Evolutionary conservation across 92 coral and sea anemone genomes (phyloP).

Genomic region (Zoanthus gigantus): DNA sequence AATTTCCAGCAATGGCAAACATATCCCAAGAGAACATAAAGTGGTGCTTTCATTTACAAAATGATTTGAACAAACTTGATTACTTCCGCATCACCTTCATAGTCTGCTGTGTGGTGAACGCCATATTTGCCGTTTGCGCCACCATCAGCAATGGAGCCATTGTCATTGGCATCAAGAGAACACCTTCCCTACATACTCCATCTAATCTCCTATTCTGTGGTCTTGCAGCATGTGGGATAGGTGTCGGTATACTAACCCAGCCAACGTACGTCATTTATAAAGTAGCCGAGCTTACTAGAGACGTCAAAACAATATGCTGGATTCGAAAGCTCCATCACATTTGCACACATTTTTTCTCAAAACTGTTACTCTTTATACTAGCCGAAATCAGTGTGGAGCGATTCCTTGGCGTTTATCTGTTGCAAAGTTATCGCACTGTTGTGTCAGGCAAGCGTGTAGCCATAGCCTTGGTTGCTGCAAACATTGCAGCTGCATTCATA

Average conservation of each 20-base stretch:
- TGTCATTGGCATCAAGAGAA: conserved; percentile 18
- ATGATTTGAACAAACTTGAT: neutral
- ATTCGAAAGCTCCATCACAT: conserved; percentile 30
- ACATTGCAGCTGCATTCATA: conserved; percentile 21
- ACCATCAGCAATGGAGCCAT: neutral
- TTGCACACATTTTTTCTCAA: conserved; percentile 32
- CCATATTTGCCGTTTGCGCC: conserved; percentile 27
- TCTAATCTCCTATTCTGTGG: conserved; percentile 40
- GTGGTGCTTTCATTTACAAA: conserved; percentile 7
- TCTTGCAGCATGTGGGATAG: conserved; percentile 18
- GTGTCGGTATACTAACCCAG: conserved; percentile 12
- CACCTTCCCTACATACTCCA: conserved; percentile 30
- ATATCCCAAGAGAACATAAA: neutral
- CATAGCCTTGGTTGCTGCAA: conserved; percentile 10
- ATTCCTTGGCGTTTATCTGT: conserved; percentile 20
- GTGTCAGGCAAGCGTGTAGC: conserved; percentile 24
- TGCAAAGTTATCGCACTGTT: conserved; percentile 25
- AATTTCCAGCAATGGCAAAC: neutral
- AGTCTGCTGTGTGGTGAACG: conserved; percentile 27
- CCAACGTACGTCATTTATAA: conserved; percentile 29
- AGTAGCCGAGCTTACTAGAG: neutral
- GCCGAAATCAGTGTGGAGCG: conserved; percentile 34
- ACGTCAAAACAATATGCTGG: conserved; percentile 9
- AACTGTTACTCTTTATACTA: conserved; percentile 22
- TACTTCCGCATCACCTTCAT: conserved; percentile 33